Conservation (phyloP, 2,113 vertebrate genomes). For the Pteruthius melanotis region DNA sequence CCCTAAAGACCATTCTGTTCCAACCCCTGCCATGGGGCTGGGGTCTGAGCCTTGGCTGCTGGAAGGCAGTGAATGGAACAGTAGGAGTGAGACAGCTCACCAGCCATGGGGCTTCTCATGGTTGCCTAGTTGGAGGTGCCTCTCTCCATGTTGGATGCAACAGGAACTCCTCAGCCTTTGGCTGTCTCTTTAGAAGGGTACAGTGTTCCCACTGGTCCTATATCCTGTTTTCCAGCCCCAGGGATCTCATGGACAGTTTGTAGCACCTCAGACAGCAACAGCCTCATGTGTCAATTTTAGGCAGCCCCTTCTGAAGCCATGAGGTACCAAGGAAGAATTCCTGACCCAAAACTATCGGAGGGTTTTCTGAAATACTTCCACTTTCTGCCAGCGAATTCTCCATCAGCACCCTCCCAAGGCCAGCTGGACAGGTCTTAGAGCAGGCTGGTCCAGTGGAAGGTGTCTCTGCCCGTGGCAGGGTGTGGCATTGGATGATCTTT, state of each 20-base stretch:
- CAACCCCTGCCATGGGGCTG: neutral
- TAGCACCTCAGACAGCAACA: neutral
- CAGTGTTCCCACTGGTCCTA: neutral
- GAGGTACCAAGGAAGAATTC: neutral
- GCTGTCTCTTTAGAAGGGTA: neutral
- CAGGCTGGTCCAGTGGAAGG: neutral
- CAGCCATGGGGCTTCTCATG: accelerated
- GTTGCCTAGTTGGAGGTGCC: neutral
- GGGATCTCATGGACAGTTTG: neutral
- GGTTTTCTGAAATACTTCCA: neutral
- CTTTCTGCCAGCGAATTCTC: neutral
- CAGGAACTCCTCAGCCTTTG: neutral
- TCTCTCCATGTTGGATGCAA: neutral
- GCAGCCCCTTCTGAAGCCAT: neutral
- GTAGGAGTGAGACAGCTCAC: neutral
- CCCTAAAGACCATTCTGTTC: neutral
- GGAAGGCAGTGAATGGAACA: neutral
- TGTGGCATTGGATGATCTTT: neutral
- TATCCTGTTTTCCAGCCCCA: neutral
- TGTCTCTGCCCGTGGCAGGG: neutral
- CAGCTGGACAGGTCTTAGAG: neutral
- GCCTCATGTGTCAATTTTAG: neutral
- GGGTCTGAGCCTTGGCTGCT: neutral
- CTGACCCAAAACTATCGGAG: neutral
- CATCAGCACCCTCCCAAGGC: neutral